These are phyloP conservation scores for Carapus acus DNA, from an alignment of 2,797 vertebrate species.

Conservation along the genomic window DNA sequence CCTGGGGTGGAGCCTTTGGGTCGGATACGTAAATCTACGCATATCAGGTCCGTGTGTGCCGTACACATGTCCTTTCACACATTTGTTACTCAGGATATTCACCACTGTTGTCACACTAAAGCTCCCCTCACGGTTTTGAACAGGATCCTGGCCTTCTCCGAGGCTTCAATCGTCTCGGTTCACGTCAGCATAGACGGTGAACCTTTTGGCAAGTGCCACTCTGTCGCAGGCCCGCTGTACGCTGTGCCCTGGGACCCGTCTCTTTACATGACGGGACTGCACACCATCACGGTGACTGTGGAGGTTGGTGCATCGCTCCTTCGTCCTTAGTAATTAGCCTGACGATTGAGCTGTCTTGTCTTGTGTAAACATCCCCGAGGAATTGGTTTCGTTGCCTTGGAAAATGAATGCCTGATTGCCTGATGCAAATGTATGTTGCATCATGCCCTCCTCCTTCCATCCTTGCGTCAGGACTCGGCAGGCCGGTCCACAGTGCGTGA, in stretches of 20 bases:
- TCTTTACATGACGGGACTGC: slow-evolving; percentile 79
- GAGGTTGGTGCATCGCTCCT: slow-evolving; percentile 70
- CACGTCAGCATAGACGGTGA: slow-evolving; percentile 78
- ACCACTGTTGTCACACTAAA: not conserved
- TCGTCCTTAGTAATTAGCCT: not conserved
- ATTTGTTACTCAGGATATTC: not conserved
- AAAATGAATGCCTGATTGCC: not conserved
- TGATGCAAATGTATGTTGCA: too few relatives aligned
- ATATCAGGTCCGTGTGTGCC: slow-evolving; percentile 83
- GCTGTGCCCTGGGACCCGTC: slow-evolving; percentile 84
- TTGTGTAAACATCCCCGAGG: slow-evolving; percentile 21
- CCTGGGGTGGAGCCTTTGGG: slow-evolving; percentile 81
- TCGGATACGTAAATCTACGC: slow-evolving; percentile 82
- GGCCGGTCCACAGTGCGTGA: slow-evolving; percentile 71
- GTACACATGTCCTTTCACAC: not conserved
- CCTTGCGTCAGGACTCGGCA: slow-evolving; percentile 84
- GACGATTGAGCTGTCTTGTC: not conserved
- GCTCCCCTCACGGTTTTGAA: not conserved
- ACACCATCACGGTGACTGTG: slow-evolving; percentile 82
- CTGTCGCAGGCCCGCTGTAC: slow-evolving; percentile 82
- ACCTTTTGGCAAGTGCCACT: slow-evolving; percentile 73
- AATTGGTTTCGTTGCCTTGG: slow-evolving; percentile 16
- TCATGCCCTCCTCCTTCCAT: too few relatives aligned
- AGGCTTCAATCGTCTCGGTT: slow-evolving; percentile 76
- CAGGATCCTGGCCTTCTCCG: slow-evolving; percentile 93